Percentiles rank a stretch among this genome's conserved stretches.
These are phyloP conservation scores for Macaca nemestrina DNA, from an alignment of 2,113 vertebrate species.

Conservation along the genomic window DNA sequence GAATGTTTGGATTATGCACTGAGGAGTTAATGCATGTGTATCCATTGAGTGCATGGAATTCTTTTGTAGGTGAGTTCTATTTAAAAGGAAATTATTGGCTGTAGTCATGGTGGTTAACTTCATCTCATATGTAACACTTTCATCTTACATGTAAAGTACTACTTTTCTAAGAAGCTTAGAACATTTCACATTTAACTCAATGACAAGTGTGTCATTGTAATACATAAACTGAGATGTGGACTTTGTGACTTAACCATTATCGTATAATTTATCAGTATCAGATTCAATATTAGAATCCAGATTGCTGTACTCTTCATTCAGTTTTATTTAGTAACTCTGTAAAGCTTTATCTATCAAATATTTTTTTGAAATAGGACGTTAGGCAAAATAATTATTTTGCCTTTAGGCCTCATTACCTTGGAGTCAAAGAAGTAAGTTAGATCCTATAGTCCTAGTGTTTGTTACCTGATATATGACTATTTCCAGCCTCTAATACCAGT, in stretches of 20 bases:
- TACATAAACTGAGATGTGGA: background rate
- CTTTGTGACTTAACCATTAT: slow-evolving; percentile 13
- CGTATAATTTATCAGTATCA: slow-evolving; percentile 20
- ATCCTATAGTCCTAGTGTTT: slow-evolving; percentile 15
- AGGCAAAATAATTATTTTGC: slow-evolving; percentile 55
- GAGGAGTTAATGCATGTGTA: background rate
- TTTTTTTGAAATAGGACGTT: slow-evolving; percentile 62
- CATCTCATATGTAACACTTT: background rate
- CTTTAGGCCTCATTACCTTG: slow-evolving; percentile 58
- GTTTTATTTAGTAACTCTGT: slow-evolving; percentile 53
- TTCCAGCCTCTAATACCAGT: slow-evolving; percentile 13
- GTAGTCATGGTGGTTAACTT: slow-evolving; percentile 10
- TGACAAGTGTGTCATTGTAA: background rate
- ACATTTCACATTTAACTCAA: slow-evolving; percentile 29
- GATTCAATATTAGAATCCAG: slow-evolving; percentile 4
- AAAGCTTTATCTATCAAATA: slow-evolving; percentile 37
- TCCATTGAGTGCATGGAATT: background rate
- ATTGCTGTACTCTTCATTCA: background rate
- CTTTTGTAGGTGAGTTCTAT: slow-evolving; percentile 28
- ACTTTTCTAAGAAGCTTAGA: slow-evolving; percentile 38
- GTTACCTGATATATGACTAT: slow-evolving; percentile 21
- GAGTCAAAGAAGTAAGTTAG: slow-evolving; percentile 54
- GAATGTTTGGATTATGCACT: slow-evolving; percentile 22
- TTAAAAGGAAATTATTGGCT: slow-evolving; percentile 31
- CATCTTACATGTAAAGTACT: background rate